Percentiles rank a stretch among this genome's conserved stretches.
Conservation (phyloP, 2,797 vertebrate genomes). For the Naso thynnoides region DNA sequence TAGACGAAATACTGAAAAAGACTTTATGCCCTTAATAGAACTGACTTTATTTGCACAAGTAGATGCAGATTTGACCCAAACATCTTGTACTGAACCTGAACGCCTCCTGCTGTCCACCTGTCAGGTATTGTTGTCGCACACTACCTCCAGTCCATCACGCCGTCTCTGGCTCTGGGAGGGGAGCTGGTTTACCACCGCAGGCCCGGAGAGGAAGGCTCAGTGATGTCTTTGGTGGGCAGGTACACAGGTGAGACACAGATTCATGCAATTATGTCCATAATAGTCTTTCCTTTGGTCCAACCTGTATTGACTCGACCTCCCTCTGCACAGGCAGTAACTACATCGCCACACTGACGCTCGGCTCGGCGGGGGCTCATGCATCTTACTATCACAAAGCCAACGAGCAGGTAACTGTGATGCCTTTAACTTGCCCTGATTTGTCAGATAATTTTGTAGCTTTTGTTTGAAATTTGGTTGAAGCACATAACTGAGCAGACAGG, state of each 20-base stretch:
- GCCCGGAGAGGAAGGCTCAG: conserved; percentile 90
- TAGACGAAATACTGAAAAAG: too few species aligned
- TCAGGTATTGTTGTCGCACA: conserved; percentile 90
- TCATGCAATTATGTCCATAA: accelerated
- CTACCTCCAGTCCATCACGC: conserved; percentile 92
- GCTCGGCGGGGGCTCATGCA: conserved; percentile 89
- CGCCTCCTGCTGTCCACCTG: not conserved
- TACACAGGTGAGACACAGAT: conserved; percentile 85
- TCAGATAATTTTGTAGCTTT: not conserved
- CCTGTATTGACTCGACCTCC: not conserved
- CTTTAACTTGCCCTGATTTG: not conserved
- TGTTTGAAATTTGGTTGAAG: too few species aligned
- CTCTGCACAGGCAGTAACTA: conserved; percentile 83
- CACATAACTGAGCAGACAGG: too few species aligned
- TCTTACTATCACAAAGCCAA: conserved; percentile 94
- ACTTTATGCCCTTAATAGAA: too few species aligned
- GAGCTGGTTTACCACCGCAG: conserved; percentile 92
- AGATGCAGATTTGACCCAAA: too few species aligned
- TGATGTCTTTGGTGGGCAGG: conserved; percentile 90
- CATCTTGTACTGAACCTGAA: not conserved
- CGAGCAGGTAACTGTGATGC: conserved; percentile 84
- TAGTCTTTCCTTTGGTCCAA: not conserved
- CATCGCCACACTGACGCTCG: conserved; percentile 90
- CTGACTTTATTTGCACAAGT: not conserved
- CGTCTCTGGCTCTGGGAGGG: conserved; percentile 89